Conservation (phyloP, 2,888 invertebrate species). For the Hypomecis atomaria region DNA sequence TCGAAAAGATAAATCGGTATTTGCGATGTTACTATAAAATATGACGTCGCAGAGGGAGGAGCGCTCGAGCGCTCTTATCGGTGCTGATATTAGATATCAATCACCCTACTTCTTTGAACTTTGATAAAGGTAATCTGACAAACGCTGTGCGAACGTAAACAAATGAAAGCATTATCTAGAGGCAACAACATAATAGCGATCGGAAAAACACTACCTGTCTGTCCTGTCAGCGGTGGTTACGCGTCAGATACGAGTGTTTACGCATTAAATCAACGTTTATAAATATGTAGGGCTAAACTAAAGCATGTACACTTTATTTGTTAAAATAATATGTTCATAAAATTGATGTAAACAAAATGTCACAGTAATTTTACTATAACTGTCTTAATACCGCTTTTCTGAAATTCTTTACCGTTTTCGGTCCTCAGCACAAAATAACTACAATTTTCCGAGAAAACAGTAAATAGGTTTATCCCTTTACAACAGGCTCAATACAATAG, state of each 20-base stretch:
- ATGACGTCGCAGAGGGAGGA: slow-evolving; percentile 3
- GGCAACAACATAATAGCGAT: slow-evolving; percentile 21
- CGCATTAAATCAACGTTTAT: background rate
- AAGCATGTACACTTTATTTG: too few relatives aligned
- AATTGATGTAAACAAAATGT: too few relatives aligned
- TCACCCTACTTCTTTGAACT: slow-evolving; percentile 24
- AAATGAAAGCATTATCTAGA: slow-evolving; percentile 19
- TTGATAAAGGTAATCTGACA: slow-evolving; percentile 23
- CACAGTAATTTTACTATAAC: too few relatives aligned
- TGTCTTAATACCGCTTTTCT: background rate
- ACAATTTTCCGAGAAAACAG: too few relatives aligned
- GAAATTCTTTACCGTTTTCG: background rate
- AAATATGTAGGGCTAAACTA: too few relatives aligned
- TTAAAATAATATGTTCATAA: too few relatives aligned
- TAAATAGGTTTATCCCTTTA: too few relatives aligned
- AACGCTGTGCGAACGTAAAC: slow-evolving; percentile 22
- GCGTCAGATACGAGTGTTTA: slow-evolving; percentile 2
- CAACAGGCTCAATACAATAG: too few relatives aligned
- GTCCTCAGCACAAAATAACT: background rate
- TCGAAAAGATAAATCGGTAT: background rate
- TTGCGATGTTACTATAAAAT: background rate
- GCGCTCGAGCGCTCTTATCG: slow-evolving; percentile 35
- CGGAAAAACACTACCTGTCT: slow-evolving; percentile 27
- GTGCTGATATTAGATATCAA: slow-evolving; percentile 36
- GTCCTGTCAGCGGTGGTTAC: slow-evolving; percentile 14